Base-by-base conservation (phyloP, 2,113 vertebrate species). In the Apodemus sylvaticus region DNA sequence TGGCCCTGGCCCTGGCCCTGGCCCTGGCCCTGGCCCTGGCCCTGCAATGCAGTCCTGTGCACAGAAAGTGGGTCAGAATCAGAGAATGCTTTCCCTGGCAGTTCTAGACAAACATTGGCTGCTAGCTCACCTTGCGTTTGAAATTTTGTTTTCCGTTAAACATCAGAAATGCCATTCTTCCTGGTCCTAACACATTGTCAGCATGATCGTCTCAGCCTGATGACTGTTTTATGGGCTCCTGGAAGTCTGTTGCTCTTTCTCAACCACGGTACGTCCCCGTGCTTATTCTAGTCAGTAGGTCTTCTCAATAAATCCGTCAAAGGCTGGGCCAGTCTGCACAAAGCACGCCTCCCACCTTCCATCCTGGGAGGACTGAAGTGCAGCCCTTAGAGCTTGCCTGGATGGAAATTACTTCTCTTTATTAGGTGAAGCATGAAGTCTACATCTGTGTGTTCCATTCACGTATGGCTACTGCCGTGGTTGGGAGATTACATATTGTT, bases 271-370 rank as follows among this genome's bases (percentile, higher is more conserved):
- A 31, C 5, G 0, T 92, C 31, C 71, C 70, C 70, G 55, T 42
- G 31, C 31, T 93, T 82, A 58, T 77, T 66, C 26, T 81, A 82
- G 73, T 89, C 31, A 36, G 89, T 76, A 76, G 39, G 45, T 88
- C 93, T 94, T 87, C 31, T 94, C 89, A 94, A 71, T 95, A 97
- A 96, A 94, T 96, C 70, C 3, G 11, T 88, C 94, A 87, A 77
- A 95, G 64, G 55, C 82, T 51, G 85, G 53, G 51, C 90, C 11
- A 16, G 74, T 45, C 31, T 94, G 89, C 76, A 95, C 58, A 89
- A 87, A 96, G 66, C 70, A 31, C 3, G 5, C 45, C 93, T 85
- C 86, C 78, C 10, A 16, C 36, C 48, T 90, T n/a, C n/a, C n/a
- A n/a, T 91, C 74, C 76, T 60, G 3, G 1, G 12, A 0, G 20